Conservation (phyloP, 1,140 invertebrate species). For the Stegodyphus dumicola region DNA sequence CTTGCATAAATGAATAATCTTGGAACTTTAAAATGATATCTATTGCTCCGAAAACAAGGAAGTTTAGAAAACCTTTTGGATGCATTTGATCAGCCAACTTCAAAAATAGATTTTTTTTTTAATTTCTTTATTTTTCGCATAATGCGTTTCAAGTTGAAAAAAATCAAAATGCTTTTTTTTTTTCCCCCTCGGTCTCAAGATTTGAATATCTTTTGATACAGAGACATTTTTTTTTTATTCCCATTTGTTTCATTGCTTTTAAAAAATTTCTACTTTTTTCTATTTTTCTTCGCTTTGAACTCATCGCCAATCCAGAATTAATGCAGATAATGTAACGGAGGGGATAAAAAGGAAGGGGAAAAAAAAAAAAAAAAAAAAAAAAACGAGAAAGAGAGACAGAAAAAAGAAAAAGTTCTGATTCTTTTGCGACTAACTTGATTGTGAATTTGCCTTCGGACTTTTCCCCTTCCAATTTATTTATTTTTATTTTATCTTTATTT, state of each 20-base stretch:
- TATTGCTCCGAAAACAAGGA: too few species aligned
- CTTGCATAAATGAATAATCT: too few species aligned
- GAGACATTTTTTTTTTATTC: not conserved
- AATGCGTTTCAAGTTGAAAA: too few species aligned
- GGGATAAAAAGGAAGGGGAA: constrained; percentile 3
- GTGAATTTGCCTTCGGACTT: constrained; percentile 52
- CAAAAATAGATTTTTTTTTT: too few species aligned
- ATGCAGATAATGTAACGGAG: constrained; percentile 47
- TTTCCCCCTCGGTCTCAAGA: not conserved
- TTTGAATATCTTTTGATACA: constrained; percentile 35
- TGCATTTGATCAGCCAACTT: too few species aligned
- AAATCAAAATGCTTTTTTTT: constrained; percentile 3
- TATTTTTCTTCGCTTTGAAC: not conserved
- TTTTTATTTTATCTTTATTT: constrained; percentile 4
- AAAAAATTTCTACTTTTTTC: not conserved
- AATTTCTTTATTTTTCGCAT: too few species aligned
- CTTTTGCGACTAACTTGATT: constrained; percentile 52
- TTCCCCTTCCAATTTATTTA: constrained; percentile 10
- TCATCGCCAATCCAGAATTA: constrained; percentile 48
- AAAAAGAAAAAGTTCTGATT: not conserved
- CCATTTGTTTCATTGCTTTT: not conserved
- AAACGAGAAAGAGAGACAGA: constrained; percentile 19
- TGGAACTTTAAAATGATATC: too few species aligned
- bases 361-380: not conserved
- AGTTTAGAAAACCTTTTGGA: too few species aligned